These are phyloP conservation scores for Choloepus didactylus DNA, from an alignment of 2,797 vertebrate genomes.

Conservation along the genomic window DNA sequence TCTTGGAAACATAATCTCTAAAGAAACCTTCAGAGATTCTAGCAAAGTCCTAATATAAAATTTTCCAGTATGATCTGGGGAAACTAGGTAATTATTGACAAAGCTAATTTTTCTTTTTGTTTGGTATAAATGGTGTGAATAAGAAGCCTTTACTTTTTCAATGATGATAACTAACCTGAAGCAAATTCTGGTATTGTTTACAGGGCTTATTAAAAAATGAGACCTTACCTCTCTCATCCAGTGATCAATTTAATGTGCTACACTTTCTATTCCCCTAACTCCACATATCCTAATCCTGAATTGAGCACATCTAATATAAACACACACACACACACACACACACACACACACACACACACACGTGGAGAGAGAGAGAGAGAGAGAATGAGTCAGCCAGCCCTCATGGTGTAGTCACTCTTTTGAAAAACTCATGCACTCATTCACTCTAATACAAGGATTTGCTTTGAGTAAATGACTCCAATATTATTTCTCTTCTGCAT, in stretches of 20 bases:
- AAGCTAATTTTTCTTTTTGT: not conserved
- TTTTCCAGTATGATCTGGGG: not conserved
- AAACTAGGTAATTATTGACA: not conserved
- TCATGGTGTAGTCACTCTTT: not conserved
- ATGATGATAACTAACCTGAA: not conserved
- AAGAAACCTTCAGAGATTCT: not conserved
- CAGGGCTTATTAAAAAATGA: not conserved
- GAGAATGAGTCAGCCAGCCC: not conserved
- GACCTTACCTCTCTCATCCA: not conserved
- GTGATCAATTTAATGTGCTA: not conserved
- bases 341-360: no score
- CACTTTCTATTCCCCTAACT: not conserved
- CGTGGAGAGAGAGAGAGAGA: no score
- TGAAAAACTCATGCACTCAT: not conserved
- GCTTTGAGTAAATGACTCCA: not conserved
- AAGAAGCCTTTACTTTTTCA: not conserved
- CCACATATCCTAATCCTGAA: not conserved
- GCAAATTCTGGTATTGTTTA: not conserved
- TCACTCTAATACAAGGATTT: not conserved
- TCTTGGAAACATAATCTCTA: not conserved
- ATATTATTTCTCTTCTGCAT: not conserved
- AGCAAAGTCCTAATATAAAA: not conserved
- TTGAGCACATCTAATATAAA: not conserved
- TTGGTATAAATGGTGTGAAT: not conserved
- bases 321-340: no score